Evolutionary conservation across 2,113 vertebrate species (phyloP).

Genomic region (Noctilio leporinus): DNA sequence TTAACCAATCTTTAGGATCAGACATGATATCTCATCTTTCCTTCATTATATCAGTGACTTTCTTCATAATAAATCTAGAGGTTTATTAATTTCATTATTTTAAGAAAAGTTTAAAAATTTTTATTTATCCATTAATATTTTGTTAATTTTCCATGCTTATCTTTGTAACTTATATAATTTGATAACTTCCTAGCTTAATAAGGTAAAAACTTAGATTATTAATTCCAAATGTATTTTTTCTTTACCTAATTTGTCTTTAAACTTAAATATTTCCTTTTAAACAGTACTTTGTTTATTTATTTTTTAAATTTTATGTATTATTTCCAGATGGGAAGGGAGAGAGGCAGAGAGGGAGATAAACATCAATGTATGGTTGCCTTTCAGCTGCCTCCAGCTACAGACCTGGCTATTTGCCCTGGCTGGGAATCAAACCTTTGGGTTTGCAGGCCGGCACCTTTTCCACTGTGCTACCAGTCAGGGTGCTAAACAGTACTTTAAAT

Average conservation of each 20-base stretch:
- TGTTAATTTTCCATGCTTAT: neutral
- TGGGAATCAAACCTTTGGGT: too few relatives aligned
- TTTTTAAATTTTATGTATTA: too few relatives aligned
- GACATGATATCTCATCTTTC: neutral
- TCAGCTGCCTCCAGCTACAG: too few relatives aligned
- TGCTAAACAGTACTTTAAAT: neutral
- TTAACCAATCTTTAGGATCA: neutral
- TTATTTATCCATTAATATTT: neutral
- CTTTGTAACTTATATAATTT: neutral
- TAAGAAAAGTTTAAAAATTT: neutral
- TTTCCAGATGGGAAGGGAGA: too few relatives aligned
- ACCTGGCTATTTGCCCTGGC: too few relatives aligned
- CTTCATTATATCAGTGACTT: neutral
- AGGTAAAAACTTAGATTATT: neutral
- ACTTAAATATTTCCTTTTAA: neutral
- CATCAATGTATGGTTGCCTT: too few relatives aligned
- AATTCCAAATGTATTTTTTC: neutral
- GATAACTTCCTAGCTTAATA: neutral
- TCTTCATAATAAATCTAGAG: neutral
- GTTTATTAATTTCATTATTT: neutral
- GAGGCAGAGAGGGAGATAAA: too few relatives aligned
- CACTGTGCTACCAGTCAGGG: too few relatives aligned
- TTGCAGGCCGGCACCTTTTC: too few relatives aligned
- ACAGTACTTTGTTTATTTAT: neutral
- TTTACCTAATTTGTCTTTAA: neutral